Base-by-base conservation (phyloP, 1,140 invertebrate species). In the Archivesica marissinica region DNA sequence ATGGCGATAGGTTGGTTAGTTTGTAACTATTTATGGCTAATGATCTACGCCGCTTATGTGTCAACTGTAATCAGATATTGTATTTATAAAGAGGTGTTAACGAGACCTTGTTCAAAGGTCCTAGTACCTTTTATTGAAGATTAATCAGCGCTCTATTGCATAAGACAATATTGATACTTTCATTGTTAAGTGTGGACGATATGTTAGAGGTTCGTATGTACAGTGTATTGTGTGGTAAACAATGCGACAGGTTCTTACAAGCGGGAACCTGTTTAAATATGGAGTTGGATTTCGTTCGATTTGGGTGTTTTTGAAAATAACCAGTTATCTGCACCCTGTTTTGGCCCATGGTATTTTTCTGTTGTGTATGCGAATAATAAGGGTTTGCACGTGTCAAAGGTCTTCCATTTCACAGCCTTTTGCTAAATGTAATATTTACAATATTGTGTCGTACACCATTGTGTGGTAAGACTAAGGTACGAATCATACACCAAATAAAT, bases 131-230 rank as follows among this genome's bases (percentile, higher is more conserved):
- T 64, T 64, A 33, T 64, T 25, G n/a, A 2, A 2, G 59, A 59
- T 1, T 28, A 59, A 59, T 59, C 56, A n/a, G 56, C 28, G 3
- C 17, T 25, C 30, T 64, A 33, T 64, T 64, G 59, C 59, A 20
- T 64, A 64, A 64, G 59, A 64, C 33, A 35, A 64, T 64, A 35
- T 64, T 35, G 59, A 64, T 64, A 64, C 59, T 64, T 64, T 64
- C 59, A 20, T 64, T 64, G 59, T 35, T 64, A 64, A 25, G 38
- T 17, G 2, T 17, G 59, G n/a, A n/a, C n/a, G n/a, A n/a, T n/a
- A n/a, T n/a, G n/a, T n/a, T 64, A 35, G 20, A 15, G 11, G 33
- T 64, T 6, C 33, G 38, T 6, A n/a, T 64, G 59, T 11, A 35
- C 33, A 64, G 23, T 59, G 33, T 20, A 35, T 35, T 64, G 59